Base-by-base conservation (phyloP, 2,113 vertebrate genomes). In the Oceanites oceanicus region DNA sequence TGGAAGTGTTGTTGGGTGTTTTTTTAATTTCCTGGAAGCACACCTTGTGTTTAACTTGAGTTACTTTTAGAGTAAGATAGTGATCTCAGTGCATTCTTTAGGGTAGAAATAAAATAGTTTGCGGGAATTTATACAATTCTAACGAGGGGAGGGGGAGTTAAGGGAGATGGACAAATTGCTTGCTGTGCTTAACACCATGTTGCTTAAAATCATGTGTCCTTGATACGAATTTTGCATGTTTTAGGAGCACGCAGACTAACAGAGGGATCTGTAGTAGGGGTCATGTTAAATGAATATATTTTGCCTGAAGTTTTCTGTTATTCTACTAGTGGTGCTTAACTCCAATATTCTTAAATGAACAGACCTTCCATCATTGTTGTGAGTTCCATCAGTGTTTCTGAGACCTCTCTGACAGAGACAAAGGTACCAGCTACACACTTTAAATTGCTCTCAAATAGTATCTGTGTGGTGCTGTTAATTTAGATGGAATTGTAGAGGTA, bases 21-120 rank as follows among this genome's bases (percentile, higher is more conserved):
- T 93, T 94, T 86, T 82, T 65, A 82, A 73, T 92, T 89, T 84
- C 61, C 67, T 89, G 66, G 80, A 96, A 97, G 80, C 38, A 90
- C 25, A 96, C 90, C 14, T 90, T 75, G 32, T 87, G 76, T 89
- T 88, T 79, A 86, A 38, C 59, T 19, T 7, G 20, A 88, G 58
- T 88, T 88, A 58, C 80, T 90, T 94, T 93, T 88, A 71, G 86
- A 96, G 84, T 92, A 93, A 95, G 58, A 53, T 38, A 73, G 80
- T 79, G 74, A 95, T 92, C 83, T 94, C 63, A 20, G 53, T 62
- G 63, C 45, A 77, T 96, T 77, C 61, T 94, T 96, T 75, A 80
- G 42, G 27, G 38, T 95, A 94, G 92, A 93, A 96, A 94, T 94
- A 83, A 95, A 95, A 92, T 83, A 86, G 84, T 38, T 38, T 38